Percentiles rank a stretch among this genome's conserved stretches.
Evolutionary conservation across 2,888 invertebrate species (phyloP).

Genomic region (Galeopsomyia nigrocyanea): DNA sequence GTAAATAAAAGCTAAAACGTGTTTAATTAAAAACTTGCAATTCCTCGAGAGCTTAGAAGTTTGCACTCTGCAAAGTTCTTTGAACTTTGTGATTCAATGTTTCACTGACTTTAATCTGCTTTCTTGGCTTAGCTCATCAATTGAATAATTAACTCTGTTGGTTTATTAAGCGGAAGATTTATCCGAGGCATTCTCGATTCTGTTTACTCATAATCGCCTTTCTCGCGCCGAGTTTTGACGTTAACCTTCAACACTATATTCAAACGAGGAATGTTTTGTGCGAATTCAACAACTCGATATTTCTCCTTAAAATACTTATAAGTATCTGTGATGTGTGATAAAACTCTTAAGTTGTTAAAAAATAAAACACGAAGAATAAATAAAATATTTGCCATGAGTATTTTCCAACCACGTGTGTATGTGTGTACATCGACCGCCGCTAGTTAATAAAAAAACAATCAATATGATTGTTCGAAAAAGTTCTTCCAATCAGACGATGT

Average conservation of each 20-base stretch:
- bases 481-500: constrained; percentile 48
- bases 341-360: constrained; percentile 3
- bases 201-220: constrained; percentile 8
- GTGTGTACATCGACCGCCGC: constrained; percentile 51
- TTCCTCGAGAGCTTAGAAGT: no score
- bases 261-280: constrained; percentile 41
- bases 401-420: constrained; percentile 35
- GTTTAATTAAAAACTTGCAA: no score
- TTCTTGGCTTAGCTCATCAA: no score
- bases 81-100: no score
- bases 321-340: not conserved
- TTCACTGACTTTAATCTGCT: no score
- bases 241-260: constrained; percentile 6
- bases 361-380: constrained; percentile 14
- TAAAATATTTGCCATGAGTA: constrained; percentile 38
- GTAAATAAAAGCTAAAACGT: no score
- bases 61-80: no score
- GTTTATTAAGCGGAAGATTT: constrained; percentile 2
- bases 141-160: not conserved
- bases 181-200: constrained; percentile 44
- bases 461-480: constrained; percentile 59
- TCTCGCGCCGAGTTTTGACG: not conserved
- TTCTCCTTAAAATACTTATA: constrained; percentile 12
- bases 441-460: constrained; percentile 58
- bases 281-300: constrained; percentile 14